These are phyloP conservation scores for Cheilosia impressa DNA, from an alignment of 2,888 invertebrate species.

Conservation along the genomic window DNA sequence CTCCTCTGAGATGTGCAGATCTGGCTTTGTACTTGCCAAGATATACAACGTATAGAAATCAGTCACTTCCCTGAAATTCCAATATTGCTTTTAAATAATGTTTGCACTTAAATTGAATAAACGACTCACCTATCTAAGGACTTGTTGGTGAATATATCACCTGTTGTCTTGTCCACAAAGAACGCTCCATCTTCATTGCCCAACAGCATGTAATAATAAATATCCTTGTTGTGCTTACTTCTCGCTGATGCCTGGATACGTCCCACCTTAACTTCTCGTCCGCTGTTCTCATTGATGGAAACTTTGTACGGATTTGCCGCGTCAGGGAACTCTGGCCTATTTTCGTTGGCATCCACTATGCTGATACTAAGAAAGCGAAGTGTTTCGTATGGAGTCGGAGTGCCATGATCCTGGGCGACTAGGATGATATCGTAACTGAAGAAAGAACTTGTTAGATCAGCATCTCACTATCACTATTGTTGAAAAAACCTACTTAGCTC, in stretches of 20 bases:
- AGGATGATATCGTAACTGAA: slow-evolving; percentile 87
- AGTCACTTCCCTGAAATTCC: slow-evolving; percentile 87
- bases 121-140: slow-evolving; percentile 88
- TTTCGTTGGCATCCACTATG: slow-evolving; percentile 92
- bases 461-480: not conserved
- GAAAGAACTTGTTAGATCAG: not conserved
- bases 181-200: slow-evolving; percentile 92
- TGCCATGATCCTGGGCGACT: slow-evolving; percentile 93
- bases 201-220: slow-evolving; percentile 92
- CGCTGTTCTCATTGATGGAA: slow-evolving; percentile 89
- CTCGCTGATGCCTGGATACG: slow-evolving; percentile 85
- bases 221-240: slow-evolving; percentile 91
- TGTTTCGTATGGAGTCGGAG: slow-evolving; percentile 91
- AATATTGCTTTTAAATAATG: not conserved
- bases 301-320: slow-evolving; percentile 88
- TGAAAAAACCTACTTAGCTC: slow-evolving; percentile 84
- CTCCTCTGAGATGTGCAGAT: slow-evolving; percentile 86
- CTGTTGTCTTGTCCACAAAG: slow-evolving; percentile 91
- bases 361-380: slow-evolving; percentile 90
- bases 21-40: slow-evolving; percentile 92
- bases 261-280: slow-evolving; percentile 87
- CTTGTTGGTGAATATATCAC: slow-evolving; percentile 90
- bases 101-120: not conserved
- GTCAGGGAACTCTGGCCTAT: slow-evolving; percentile 90
- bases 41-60: slow-evolving; percentile 90